These are phyloP conservation scores for Athetis lepigone DNA, from an alignment of 2,888 invertebrate species.

Conservation along the genomic window DNA sequence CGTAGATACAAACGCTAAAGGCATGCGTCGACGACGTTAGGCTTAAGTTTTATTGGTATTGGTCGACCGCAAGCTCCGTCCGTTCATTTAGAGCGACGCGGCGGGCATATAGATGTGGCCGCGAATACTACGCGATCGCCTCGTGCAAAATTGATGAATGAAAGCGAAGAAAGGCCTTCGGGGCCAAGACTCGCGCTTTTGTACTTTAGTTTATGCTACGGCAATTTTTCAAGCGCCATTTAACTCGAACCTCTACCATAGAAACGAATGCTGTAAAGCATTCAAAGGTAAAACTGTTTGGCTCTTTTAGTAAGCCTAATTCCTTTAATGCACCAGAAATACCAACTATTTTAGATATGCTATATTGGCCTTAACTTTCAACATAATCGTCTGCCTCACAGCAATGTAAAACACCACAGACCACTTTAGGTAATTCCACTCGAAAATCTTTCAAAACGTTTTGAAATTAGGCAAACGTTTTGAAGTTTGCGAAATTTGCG, in stretches of 20 bases:
- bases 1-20: slow-evolving; percentile 71
- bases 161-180: slow-evolving; percentile 78
- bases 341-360: background rate
- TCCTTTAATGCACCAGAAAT: background rate
- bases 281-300: background rate
- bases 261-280: background rate
- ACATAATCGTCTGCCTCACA: slow-evolving; percentile 4
- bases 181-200: slow-evolving; percentile 42
- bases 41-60: slow-evolving; percentile 85
- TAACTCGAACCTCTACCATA: background rate
- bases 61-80: slow-evolving; percentile 84
- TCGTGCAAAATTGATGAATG: slow-evolving; percentile 79
- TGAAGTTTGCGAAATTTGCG: slow-evolving; percentile 1
- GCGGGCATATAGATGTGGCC: slow-evolving; percentile 85
- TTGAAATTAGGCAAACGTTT: background rate
- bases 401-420: background rate
- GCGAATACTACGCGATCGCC: slow-evolving; percentile 80
- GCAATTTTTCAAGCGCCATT: slow-evolving; percentile 14
- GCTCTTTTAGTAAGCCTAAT: background rate
- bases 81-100: slow-evolving; percentile 89
- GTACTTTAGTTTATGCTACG: slow-evolving; percentile 24
- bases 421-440: background rate
- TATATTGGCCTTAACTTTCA: background rate
- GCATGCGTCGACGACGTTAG: slow-evolving; percentile 76
- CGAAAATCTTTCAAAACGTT: background rate